phyloP scores from a whole-genome alignment of 2,797 vertebrate genomes.

The Thripadectes ignobilis region DNA sequence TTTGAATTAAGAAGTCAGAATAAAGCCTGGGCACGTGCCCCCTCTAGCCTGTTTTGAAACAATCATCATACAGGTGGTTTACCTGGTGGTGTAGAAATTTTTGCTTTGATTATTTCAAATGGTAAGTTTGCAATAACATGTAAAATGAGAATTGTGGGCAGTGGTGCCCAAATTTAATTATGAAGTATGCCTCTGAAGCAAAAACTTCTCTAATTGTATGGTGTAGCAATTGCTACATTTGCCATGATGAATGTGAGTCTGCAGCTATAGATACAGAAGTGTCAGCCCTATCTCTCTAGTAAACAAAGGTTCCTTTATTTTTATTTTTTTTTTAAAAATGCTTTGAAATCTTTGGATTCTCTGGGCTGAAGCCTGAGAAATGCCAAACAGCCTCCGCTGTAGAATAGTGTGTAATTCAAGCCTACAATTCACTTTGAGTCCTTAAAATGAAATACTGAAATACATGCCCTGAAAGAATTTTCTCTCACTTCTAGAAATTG shows the following conservation, averaged over 20 bases:
- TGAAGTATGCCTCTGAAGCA: background rate
- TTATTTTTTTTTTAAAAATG: background rate
- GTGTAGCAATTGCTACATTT: background rate
- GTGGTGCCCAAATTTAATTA: background rate
- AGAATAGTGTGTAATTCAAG: background rate
- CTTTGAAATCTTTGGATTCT: background rate
- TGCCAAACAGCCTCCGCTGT: background rate
- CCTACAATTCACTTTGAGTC: background rate
- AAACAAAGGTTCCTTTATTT: background rate
- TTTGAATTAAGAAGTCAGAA: background rate
- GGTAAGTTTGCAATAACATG: background rate
- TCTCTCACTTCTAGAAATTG: background rate
- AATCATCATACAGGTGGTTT: background rate
- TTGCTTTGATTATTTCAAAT: background rate
- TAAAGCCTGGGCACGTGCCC: background rate
- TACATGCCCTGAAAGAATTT: background rate
- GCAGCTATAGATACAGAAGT: background rate
- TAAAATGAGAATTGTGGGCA: background rate
- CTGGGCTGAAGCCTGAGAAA: background rate
- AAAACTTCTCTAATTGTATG: background rate
- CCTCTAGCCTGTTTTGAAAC: background rate
- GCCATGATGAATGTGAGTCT: background rate
- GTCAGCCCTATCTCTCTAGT: background rate
- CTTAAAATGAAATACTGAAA: constrained; percentile 1
- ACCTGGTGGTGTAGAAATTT: background rate